Conservation (phyloP, 2,797 vertebrate genomes). For the Fistularia tabacaria region DNA sequence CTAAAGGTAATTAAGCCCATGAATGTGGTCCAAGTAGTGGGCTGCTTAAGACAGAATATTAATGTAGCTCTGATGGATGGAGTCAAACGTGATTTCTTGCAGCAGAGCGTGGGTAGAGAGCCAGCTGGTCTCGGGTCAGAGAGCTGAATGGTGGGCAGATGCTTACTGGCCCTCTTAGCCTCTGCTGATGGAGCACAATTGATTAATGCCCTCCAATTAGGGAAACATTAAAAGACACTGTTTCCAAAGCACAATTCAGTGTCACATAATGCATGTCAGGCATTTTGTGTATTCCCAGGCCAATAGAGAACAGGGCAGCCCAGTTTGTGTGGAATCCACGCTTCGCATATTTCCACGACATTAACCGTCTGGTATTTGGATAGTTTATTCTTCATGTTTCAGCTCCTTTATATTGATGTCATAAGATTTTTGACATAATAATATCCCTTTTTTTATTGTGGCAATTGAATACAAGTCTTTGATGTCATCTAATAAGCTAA, state of each 20-base stretch:
- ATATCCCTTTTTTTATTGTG: constrained; percentile 18
- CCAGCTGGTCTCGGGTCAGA: constrained; percentile 75
- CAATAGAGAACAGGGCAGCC: constrained; percentile 33
- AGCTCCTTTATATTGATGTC: constrained; percentile 33
- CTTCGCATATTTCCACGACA: constrained; percentile 61
- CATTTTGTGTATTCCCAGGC: constrained; percentile 62
- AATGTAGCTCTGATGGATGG: constrained; percentile 80
- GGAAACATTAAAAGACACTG: constrained; percentile 73
- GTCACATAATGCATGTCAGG: constrained; percentile 56
- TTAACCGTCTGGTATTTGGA: constrained; percentile 52
- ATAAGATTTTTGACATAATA: constrained; percentile 31
- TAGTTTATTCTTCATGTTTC: constrained; percentile 50
- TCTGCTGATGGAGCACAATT: constrained; percentile 73
- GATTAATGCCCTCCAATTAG: constrained; percentile 79
- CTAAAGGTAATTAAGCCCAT: constrained; percentile 71
- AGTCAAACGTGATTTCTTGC: constrained; percentile 81
- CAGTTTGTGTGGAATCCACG: constrained; percentile 54
- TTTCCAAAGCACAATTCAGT: constrained; percentile 65
- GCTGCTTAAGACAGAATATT: constrained; percentile 72
- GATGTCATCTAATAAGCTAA: constrained; percentile 5
- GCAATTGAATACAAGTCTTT: not conserved
- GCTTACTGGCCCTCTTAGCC: constrained; percentile 63
- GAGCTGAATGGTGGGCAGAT: constrained; percentile 63
- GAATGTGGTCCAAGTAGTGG: constrained; percentile 59
- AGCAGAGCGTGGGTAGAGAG: constrained; percentile 70